Evolutionary conservation across 2,888 invertebrate species (phyloP), one percentile per base, ranked within the genome.

Genomic region (Melieria crassipennis): DNA sequence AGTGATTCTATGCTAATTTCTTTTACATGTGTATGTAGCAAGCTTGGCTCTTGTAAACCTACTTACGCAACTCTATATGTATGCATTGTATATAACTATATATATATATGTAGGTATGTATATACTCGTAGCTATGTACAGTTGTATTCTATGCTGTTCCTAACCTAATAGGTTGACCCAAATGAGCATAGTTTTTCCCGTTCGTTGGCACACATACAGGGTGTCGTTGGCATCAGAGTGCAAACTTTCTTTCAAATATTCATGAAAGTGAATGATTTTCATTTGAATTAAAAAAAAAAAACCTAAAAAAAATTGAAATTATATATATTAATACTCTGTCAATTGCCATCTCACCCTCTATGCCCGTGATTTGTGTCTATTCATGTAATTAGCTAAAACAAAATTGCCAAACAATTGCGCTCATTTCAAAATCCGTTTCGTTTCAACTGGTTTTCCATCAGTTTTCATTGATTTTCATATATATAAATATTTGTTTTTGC

Each of bases 71-170:
- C 9, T 66, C 3, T 50, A 50, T 50, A n/a, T 47, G 47, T 45
- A 9, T 66, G n/a, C 43, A 13, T 47, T 47, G n/a, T 57, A 47
- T 46, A 47, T 66, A 66, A 7, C 5, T 66, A 47, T 46, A 11
- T 43, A 13, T 55, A 56, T 55, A 56, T 56, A 66, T 11, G 30
- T 30, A 30, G 13, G n/a, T 57, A 55, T 43, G 30, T 65, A 63
- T 50, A 63, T 48, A 52, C 16, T 30, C n/a, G 7, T 48, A 63
- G 50, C 48, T 42, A 30, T 30, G 30, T 30, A 30, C 30, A 30
- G 30, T 30, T 30, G 30, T 30, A 30, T 30, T 63, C 42, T 13
- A 52, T 52, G 52, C 55, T 7, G n/a, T 45, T 65, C 50, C 52
- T 13, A 65, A 13, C 45, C 55, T 30, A 30, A 30, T 30, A 30